A percentile compares a stretch with the other conserved stretches of the same genome.
These are phyloP conservation scores for Conus ventricosus DNA, from an alignment of 1,140 invertebrate species.

Conservation along the genomic window DNA sequence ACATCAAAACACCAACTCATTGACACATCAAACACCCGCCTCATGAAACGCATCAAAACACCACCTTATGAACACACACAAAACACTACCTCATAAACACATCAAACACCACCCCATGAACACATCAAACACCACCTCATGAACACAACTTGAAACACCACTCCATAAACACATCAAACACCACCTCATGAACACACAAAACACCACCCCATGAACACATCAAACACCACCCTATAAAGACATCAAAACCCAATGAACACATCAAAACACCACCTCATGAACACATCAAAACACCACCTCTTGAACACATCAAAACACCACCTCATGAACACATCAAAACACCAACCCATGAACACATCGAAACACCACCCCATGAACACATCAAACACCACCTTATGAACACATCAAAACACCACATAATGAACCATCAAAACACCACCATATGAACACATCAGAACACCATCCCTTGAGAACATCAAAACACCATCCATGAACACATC, in stretches of 20 bases:
- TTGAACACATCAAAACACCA: not conserved
- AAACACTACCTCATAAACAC: too few relatives aligned
- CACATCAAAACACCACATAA: not conserved
- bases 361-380: not conserved
- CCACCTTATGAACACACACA: too few relatives aligned
- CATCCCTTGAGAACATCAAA: not conserved
- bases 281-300: not conserved
- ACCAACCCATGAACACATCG: not conserved
- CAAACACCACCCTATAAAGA: constrained; percentile 2
- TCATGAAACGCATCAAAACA: too few relatives aligned
- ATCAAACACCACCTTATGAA: not conserved
- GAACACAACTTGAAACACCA: not conserved
- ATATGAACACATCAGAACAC: not conserved
- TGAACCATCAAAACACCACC: not conserved
- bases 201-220: too few relatives aligned
- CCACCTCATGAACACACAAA: too few relatives aligned
- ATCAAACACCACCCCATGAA: not conserved
- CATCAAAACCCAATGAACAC: not conserved
- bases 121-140: not conserved
- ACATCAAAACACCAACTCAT: too few relatives aligned
- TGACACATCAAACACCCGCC: not conserved
- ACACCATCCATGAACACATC: too few relatives aligned
- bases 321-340: too few relatives aligned
- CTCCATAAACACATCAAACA: too few relatives aligned
- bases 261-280: not conserved